Conservation (phyloP, 2,797 vertebrate species). For the Lerista edwardsae region DNA sequence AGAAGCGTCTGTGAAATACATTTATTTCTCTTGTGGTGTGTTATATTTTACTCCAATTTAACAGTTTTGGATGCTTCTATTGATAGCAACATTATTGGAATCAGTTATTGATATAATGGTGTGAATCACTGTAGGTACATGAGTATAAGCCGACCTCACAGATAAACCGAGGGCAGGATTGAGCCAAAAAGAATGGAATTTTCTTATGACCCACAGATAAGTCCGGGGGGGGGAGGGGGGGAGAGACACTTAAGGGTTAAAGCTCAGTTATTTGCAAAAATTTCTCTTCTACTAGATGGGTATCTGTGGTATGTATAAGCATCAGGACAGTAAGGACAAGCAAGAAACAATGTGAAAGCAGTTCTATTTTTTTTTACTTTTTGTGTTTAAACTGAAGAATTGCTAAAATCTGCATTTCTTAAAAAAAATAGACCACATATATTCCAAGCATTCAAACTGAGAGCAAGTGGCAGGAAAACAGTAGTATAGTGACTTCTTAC, state of each 20-base stretch:
- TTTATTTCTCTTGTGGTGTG: not conserved
- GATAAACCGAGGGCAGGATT: too few relatives aligned
- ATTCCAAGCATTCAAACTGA: not conserved
- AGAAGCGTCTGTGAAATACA: not conserved
- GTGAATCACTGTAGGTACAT: too few relatives aligned
- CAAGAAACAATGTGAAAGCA: not conserved
- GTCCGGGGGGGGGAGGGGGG: too few relatives aligned
- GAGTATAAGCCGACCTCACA: too few relatives aligned
- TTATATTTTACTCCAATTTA: not conserved
- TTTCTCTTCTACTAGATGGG: too few relatives aligned
- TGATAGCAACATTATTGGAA: not conserved
- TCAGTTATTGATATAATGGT: not conserved
- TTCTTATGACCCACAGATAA: too few relatives aligned
- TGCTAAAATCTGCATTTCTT: too few relatives aligned
- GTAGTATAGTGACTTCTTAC: not conserved
- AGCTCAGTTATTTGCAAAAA: too few relatives aligned
- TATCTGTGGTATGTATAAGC: not conserved
- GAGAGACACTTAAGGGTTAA: too few relatives aligned
- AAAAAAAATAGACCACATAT: not conserved
- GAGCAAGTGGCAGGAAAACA: not conserved
- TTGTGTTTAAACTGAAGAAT: not conserved
- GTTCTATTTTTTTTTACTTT: not conserved
- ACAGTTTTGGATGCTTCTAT: not conserved
- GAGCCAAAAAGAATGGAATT: too few relatives aligned
- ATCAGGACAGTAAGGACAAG: not conserved